Evolutionary conservation across 2,113 vertebrate species (phyloP), one percentile per base, ranked within the genome.

Genomic region (Cyprinodon brontotheroides): DNA sequence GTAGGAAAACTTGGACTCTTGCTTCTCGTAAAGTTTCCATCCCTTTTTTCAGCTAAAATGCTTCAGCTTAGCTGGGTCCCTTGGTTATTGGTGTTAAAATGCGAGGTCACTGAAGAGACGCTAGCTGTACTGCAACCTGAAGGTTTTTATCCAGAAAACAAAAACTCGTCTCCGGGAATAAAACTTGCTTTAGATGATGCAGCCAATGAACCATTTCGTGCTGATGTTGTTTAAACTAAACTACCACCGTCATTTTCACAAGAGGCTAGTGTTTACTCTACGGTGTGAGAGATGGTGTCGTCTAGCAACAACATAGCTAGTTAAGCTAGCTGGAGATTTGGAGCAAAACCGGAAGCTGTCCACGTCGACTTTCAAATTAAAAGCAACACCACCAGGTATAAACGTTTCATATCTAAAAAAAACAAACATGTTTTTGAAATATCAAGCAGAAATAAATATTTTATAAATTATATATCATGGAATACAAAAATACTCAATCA

Each of bases 221-320:
- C 1, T 39, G 7, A 72, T 72, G 74, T 20, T 50, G 47, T 22
- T 15, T 39, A 2, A 69, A 71, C 64, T 39, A 2, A 69, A 71
- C 64, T 22, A 14, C 7, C 9, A 70, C 38, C 47, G 71, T 68
- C 37, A 65, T 62, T 48, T 39, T 53, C 7, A 3, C 60, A 22
- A 29, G 63, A 60, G 17, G 45, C 74, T 20, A 4, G 12, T 74
- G 79, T 87, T 85, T 81, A 80, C 79, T 63, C 68, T 39, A 70
- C 79, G 69, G n/a, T 69, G 84, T 80, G 72, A 76, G 74, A 61
- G 66, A 48, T 73, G 2, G 81, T 84, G 92, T 94, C 89, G 92
- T 94, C 90, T 92, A 93, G 93, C 93, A 94, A 94, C 93, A 82
- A 83, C 74, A 83, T 41, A 77, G 70, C 65, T 29, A 80, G 20